Base-by-base conservation (phyloP, 2,113 vertebrate species). In the Recurvirostra avosetta region DNA sequence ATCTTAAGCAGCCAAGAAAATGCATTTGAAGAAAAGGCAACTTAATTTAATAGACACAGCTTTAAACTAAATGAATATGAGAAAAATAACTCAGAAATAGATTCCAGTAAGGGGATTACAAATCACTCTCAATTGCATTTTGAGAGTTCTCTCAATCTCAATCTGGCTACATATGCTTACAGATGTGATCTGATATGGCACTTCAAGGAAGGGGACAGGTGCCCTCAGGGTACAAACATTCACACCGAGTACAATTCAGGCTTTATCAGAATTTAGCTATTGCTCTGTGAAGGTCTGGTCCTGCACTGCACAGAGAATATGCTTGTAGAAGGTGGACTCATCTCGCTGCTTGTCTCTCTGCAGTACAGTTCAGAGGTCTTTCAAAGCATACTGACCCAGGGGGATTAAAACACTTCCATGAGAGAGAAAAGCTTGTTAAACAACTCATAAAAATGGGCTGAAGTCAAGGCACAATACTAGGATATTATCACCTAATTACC, bases 31-130 rank as follows among this genome's bases (percentile, higher is more conserved):
- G 56, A 88, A 92, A 93, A 79, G 43, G 29, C 59, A 90, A 62
- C 23, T 36, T 91, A 49, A 92, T 88, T 88, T 79, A 91, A 91
- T 7, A 66, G 59, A 79, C 21, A 63, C 21, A 55, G 55, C 40
- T 75, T 94, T 66, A 93, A 94, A 89, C 70, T 75, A 95, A 92
- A 96, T 65, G 22, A 93, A 65, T 55, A 84, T 22, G 19, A 91
- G 73, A 67, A 77, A 92, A 97, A 72, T 65, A 86, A 49, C 9
- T 29, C 29, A 22, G 20, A 94, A 90, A 88, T 19, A 68, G 29
- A 93, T 89, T 72, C 58, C 43, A 76, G 34, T 38, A 74, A 70
- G 27, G 41, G 49, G 47, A 87, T 76, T 74, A 91, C 65, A 97
- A 78, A 92, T 90, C 45, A 56, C 36, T 67, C 55, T 68, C 67